Evolutionary conservation across 2,888 invertebrate species (phyloP).

Genomic region (Mythimna loreyi): DNA sequence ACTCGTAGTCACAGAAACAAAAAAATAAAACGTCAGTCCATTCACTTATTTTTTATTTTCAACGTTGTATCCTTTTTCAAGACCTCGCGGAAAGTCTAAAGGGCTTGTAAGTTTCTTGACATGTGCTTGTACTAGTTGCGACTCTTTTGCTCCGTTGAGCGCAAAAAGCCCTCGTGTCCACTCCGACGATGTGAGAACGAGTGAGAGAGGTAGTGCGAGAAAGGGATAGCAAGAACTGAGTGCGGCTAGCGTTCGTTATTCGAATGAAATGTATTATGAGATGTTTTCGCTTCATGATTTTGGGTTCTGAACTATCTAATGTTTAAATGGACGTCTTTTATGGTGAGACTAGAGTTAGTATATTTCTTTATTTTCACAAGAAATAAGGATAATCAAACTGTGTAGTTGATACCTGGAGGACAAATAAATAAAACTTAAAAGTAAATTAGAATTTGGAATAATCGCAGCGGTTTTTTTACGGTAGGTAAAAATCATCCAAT

Average conservation of each 20-base stretch:
- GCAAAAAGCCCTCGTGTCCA: constrained; percentile 50
- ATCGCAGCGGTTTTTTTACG: no score
- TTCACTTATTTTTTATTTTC: constrained; percentile 14
- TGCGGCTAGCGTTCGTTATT: constrained; percentile 31
- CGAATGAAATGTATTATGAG: constrained; percentile 21
- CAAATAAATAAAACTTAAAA: not conserved
- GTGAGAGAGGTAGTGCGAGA: constrained; percentile 7
- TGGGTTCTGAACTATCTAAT: not conserved
- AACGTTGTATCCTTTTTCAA: constrained; percentile 24
- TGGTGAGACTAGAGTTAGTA: not conserved
- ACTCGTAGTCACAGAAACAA: not conserved
- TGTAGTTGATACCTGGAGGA: not conserved
- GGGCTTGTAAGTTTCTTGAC: constrained; percentile 50
- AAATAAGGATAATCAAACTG: no score
- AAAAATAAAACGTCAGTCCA: not conserved
- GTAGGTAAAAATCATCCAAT: no score
- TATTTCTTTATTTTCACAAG: not conserved
- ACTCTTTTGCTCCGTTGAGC: constrained; percentile 61
- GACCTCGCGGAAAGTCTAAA: constrained; percentile 37
- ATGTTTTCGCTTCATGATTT: constrained; percentile 31
- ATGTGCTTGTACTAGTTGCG: constrained; percentile 56
- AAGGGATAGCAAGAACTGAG: constrained; percentile 28
- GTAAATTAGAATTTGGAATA: not conserved
- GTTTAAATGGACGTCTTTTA: not conserved
- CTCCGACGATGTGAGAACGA: constrained; percentile 25